Evolutionary conservation across 2,113 vertebrate genomes (phyloP).

Genomic region (Odobenus rosmarus): DNA sequence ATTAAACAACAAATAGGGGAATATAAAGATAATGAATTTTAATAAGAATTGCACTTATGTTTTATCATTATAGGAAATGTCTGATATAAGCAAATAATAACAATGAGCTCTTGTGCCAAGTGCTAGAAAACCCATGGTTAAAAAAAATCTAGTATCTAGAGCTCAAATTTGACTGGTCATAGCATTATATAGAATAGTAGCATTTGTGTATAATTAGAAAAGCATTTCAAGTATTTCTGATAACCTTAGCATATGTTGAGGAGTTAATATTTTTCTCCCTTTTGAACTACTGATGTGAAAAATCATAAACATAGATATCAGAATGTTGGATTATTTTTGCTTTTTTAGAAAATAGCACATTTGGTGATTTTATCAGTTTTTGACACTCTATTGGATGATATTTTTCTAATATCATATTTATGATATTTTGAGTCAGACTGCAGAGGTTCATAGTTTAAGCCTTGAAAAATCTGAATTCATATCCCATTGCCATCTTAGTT

Average conservation of each 20-base stretch:
- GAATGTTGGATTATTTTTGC: background rate
- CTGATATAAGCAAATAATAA: background rate
- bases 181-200: background rate
- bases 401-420: background rate
- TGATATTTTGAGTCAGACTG: background rate
- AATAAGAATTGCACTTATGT: background rate
- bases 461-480: background rate
- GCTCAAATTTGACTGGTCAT: background rate
- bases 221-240: background rate
- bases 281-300: background rate
- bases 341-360: background rate
- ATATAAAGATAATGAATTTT: background rate
- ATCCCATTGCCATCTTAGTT: background rate
- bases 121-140: background rate
- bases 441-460: background rate
- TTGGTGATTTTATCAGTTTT: background rate
- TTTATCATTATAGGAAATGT: background rate
- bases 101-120: background rate
- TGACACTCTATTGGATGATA: background rate
- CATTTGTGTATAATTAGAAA: slow-evolving; percentile 7
- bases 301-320: background rate
- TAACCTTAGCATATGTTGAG: background rate
- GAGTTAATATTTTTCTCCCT: background rate
- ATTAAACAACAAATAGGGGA: background rate
- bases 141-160: background rate